These are phyloP conservation scores for Rhingia campestris DNA, from an alignment of 2,888 invertebrate species.

Conservation along the genomic window DNA sequence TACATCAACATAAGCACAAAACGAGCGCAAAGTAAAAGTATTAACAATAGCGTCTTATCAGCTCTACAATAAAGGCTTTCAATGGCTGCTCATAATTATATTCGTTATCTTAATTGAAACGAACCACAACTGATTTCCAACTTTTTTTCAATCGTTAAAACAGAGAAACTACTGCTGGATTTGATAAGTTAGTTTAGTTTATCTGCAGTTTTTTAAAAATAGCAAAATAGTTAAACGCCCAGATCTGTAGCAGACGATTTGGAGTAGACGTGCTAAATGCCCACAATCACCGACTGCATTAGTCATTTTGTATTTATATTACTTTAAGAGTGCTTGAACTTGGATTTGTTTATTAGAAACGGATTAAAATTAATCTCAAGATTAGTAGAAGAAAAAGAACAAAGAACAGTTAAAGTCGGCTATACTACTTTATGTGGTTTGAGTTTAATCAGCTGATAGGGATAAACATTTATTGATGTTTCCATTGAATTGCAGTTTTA, in stretches of 20 bases:
- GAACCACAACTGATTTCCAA: background rate
- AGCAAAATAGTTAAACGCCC: too few relatives aligned
- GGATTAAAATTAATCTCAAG: constrained; percentile 6
- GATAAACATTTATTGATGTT: background rate
- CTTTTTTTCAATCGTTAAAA: background rate
- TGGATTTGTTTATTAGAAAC: background rate
- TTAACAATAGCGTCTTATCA: background rate
- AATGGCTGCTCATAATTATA: background rate
- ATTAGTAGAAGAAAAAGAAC: too few relatives aligned
- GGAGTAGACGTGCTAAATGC: too few relatives aligned
- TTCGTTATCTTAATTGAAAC: background rate
- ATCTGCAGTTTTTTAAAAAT: constrained; percentile 2
- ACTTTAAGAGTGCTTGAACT: background rate
- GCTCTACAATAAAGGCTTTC: background rate
- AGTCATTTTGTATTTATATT: background rate
- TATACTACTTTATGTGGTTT: too few relatives aligned
- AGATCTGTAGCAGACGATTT: too few relatives aligned
- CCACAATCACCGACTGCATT: background rate
- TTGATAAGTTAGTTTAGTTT: background rate
- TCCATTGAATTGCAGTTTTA: background rate
- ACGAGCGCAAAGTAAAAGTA: background rate
- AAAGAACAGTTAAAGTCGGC: too few relatives aligned
- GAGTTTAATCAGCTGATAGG: background rate
- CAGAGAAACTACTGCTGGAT: too few relatives aligned
- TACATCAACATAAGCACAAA: background rate